Conservation (phyloP, 2,888 invertebrate species). For the Tineola bisselliella region DNA sequence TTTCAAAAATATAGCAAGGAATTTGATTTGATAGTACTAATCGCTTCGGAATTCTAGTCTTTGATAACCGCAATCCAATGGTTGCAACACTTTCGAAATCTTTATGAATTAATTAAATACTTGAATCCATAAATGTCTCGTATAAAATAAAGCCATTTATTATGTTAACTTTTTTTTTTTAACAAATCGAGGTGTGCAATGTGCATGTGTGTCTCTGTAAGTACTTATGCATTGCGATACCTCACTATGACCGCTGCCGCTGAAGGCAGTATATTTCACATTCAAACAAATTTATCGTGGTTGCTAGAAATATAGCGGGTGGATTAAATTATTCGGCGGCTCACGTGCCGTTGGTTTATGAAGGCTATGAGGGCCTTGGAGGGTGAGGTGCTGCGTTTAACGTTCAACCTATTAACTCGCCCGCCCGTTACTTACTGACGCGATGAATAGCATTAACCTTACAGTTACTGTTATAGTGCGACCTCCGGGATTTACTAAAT, state of each 20-base stretch:
- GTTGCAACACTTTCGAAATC: too few species aligned
- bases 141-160: too few species aligned
- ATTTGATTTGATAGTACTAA: too few species aligned
- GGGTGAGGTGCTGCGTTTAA: slow-evolving; percentile 4
- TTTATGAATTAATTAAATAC: too few species aligned
- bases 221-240: background rate
- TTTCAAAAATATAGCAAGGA: too few species aligned
- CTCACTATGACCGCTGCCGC: background rate
- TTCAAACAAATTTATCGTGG: slow-evolving; percentile 16
- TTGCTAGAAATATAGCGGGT: slow-evolving; percentile 21
- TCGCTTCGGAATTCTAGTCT: too few species aligned
- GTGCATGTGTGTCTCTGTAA: too few species aligned
- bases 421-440: slow-evolving; percentile 5
- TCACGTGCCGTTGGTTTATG: slow-evolving; percentile 30
- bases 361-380: slow-evolving; percentile 17
- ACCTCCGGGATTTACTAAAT: slow-evolving; percentile 10
- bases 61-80: too few species aligned
- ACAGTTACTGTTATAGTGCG: slow-evolving; percentile 7
- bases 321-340: slow-evolving; percentile 36
- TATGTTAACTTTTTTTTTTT: too few species aligned
- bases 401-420: slow-evolving; percentile 8
- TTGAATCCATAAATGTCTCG: too few species aligned
- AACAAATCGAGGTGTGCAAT: background rate
- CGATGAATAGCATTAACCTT: slow-evolving; percentile 11
- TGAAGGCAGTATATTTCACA: slow-evolving; percentile 13